phyloP scores from a whole-genome alignment of 2,888 invertebrate species.

The Agonopterix subpropinquella region DNA sequence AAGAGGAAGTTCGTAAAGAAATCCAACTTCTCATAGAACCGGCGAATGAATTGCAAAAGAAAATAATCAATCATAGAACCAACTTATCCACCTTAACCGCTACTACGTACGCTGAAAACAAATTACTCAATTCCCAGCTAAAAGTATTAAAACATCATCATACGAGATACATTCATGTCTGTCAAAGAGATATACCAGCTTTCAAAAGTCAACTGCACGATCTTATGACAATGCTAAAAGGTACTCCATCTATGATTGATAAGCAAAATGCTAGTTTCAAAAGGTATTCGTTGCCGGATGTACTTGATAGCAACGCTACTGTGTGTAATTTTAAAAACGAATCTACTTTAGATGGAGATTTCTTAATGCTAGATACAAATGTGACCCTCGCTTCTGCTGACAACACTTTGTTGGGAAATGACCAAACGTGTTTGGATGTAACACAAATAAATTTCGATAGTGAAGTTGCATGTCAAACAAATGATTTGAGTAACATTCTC shows the following conservation, averaged over 20 bases:
- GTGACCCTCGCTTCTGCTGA: conserved; percentile 47
- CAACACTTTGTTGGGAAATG: conserved; percentile 46
- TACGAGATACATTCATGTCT: conserved; percentile 51
- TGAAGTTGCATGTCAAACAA: conserved; percentile 43
- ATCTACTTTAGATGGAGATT: conserved; percentile 56
- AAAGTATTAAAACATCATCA: conserved; percentile 59
- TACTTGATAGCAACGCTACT: conserved; percentile 40
- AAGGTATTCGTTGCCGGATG: conserved; percentile 50
- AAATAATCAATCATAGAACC: conserved; percentile 53
- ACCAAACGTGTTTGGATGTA: conserved; percentile 53
- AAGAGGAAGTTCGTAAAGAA: conserved; percentile 41
- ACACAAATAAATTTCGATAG: conserved; percentile 38
- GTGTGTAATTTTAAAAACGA: conserved; percentile 47
- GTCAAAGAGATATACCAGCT: conserved; percentile 58
- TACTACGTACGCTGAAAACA: conserved; percentile 63
- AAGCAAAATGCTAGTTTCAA: conserved; percentile 38
- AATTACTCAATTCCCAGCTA: conserved; percentile 51
- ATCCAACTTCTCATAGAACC: conserved; percentile 42
- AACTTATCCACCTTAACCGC: conserved; percentile 60
- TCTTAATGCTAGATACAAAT: conserved; percentile 65
- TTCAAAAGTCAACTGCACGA: conserved; percentile 50
- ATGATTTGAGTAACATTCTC: conserved; percentile 21
- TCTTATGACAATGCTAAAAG: conserved; percentile 44
- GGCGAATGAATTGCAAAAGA: conserved; percentile 53
- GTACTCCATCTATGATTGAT: conserved; percentile 22